Percentiles rank a stretch among this genome's conserved stretches.
These are phyloP conservation scores for Alsophila aescularia DNA, from an alignment of 2,888 invertebrate species.

Conservation along the genomic window DNA sequence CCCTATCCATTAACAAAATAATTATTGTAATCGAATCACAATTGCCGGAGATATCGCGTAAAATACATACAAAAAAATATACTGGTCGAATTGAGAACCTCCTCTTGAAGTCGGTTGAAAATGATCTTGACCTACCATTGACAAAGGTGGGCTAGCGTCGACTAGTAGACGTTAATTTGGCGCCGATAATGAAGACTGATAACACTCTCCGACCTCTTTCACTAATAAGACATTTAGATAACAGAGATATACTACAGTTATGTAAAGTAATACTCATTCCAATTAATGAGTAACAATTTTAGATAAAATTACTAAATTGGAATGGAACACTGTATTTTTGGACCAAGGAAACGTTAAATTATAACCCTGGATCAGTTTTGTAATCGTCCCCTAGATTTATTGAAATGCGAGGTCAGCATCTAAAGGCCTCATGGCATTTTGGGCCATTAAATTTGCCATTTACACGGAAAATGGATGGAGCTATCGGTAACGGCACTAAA, in stretches of 20 bases:
- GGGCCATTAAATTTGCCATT: slow-evolving; percentile 41
- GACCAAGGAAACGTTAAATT: slow-evolving; percentile 42
- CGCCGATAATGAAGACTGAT: slow-evolving; percentile 45
- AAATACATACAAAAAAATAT: too few species aligned
- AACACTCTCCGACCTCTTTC: slow-evolving; percentile 43
- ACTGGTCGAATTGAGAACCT: too few species aligned
- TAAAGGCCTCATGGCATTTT: slow-evolving; percentile 28
- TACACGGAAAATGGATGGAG: slow-evolving; percentile 37
- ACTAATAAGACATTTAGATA: slow-evolving; percentile 21
- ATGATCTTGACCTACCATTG: slow-evolving; percentile 64
- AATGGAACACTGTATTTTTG: neutral
- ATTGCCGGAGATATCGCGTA: too few species aligned
- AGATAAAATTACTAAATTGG: neutral
- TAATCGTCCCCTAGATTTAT: slow-evolving; percentile 40
- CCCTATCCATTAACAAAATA: too few species aligned
- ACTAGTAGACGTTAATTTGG: slow-evolving; percentile 47
- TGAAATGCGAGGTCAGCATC: slow-evolving; percentile 33
- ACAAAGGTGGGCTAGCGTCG: slow-evolving; percentile 37
- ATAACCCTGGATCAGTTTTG: slow-evolving; percentile 33
- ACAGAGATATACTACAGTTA: neutral
- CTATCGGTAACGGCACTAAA: slow-evolving; percentile 39
- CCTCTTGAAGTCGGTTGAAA: too few species aligned
- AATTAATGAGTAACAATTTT: slow-evolving; percentile 14
- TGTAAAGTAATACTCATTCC: slow-evolving; percentile 2
- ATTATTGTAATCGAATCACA: too few species aligned